A percentile compares a stretch with the other conserved stretches of the same genome.
Evolutionary conservation across 2,888 invertebrate species (phyloP).

Genomic region (Capitulum mitella): DNA sequence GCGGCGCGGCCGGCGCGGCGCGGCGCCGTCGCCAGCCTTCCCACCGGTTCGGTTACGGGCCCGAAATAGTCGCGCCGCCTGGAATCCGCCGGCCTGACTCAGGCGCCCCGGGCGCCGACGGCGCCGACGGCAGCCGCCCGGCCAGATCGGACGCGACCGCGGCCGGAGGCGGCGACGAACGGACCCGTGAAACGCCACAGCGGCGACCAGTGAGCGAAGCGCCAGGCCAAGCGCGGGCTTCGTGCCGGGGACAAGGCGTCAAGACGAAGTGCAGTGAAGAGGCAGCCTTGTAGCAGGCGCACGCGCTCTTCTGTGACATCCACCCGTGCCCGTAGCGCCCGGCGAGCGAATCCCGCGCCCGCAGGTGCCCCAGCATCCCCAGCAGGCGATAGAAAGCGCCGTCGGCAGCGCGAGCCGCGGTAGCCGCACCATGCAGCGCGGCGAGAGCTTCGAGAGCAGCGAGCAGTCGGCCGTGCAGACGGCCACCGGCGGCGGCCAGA

Average conservation of each 20-base stretch:
- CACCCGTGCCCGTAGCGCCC: too few species aligned
- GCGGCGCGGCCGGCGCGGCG: background rate
- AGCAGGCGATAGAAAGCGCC: too few species aligned
- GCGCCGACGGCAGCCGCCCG: background rate
- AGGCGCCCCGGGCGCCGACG: background rate
- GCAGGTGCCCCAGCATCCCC: too few species aligned
- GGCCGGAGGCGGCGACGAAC: background rate
- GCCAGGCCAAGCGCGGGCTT: background rate
- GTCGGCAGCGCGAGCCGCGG: too few species aligned
- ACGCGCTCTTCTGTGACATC: too few species aligned
- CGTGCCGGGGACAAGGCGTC: background rate
- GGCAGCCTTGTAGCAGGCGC: background rate
- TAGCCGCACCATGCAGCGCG: background rate
- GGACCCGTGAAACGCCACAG: background rate
- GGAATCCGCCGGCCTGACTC: background rate
- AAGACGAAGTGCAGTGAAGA: background rate
- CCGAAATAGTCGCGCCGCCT: background rate
- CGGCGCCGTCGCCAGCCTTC: background rate
- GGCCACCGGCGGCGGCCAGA: background rate
- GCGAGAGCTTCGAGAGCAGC: constrained; percentile 14
- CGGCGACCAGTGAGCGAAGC: background rate
- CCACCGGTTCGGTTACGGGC: constrained; percentile 3
- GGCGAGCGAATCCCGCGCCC: background rate
- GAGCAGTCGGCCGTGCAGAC: background rate
- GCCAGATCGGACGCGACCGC: background rate